Base-by-base conservation (phyloP, 2,113 vertebrate species). In the Tachycineta bicolor region DNA sequence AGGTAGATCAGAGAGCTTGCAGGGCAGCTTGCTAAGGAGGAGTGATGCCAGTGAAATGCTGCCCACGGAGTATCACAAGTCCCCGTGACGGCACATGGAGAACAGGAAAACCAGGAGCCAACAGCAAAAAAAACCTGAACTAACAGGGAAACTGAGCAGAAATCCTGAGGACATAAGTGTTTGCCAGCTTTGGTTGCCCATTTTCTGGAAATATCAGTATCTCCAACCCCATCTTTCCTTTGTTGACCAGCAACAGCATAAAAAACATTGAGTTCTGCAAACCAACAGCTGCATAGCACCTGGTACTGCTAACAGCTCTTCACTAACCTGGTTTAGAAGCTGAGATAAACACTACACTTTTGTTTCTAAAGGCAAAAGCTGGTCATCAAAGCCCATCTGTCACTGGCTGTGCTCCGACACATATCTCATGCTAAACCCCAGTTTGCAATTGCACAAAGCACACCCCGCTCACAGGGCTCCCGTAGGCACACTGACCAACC, bases 381-480 rank as follows among this genome's bases (percentile, higher is more conserved):
- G 60, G 56, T 75, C 65, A 70, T 74, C 74, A 58, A 58, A 83
- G 59, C 26, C 62, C 10, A 9, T 43, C 49, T 64, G 62, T 25
- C 44, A 29, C 34, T 28, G 49, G 56, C 52, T 33, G 34, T 59
- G 58, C 70, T 90, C 39, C 0, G 5, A 74, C 74, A 75, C 52
- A 52, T 1, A 0, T 43, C 75, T 49, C 39, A 29, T 5, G 13
- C 75, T 44, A n/a, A 90, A 82, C 18, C 19, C 62, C 75, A 62
- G 28, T n/a, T 14, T 55, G 34, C 2, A 8, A n/a, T 25, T 31
- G 55, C 63, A 41, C 59, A 47, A 16, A 18, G 39, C 62, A 55
- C 18, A 33, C 5, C 15, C 23, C 13, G 13, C 0, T 1, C 28
- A 17, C 0, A 1, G 24, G 5, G 31, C 34, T 63, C 39, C 50